Conservation (phyloP, 2,797 vertebrate genomes). For the Sebastes vulpes region DNA sequence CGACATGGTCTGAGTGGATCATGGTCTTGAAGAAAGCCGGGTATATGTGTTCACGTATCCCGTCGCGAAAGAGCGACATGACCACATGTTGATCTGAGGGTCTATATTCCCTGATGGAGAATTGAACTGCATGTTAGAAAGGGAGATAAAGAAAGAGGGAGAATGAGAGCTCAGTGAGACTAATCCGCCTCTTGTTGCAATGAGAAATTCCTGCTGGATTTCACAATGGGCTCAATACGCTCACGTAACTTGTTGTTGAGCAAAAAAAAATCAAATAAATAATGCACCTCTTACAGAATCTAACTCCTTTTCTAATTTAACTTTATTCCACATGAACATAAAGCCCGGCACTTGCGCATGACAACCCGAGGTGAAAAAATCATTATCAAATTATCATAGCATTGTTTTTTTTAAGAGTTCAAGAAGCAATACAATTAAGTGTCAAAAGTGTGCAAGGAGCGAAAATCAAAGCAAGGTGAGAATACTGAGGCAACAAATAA, state of each 20-base stretch:
- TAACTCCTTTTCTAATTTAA: conserved; percentile 25
- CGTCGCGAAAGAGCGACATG: conserved; percentile 69
- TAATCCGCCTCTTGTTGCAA: conserved; percentile 72
- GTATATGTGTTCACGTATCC: conserved; percentile 80
- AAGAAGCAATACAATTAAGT: conserved; percentile 21
- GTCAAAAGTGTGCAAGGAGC: conserved; percentile 21
- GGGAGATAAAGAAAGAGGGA: background rate
- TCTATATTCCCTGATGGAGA: conserved; percentile 76
- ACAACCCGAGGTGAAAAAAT: conserved; percentile 25
- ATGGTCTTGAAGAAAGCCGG: conserved; percentile 84
- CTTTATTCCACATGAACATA: conserved; percentile 3
- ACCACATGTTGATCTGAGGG: conserved; percentile 70
- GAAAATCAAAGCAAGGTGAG: conserved; percentile 37
- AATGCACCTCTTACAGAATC: conserved; percentile 14
- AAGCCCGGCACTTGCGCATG: background rate
- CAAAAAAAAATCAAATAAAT: conserved; percentile 3
- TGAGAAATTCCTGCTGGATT: conserved; percentile 71
- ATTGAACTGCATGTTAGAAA: conserved; percentile 59
- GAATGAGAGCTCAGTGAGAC: conserved; percentile 39
- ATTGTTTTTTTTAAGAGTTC: conserved; percentile 26
- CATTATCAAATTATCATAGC: conserved; percentile 13
- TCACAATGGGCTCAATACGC: conserved; percentile 57
- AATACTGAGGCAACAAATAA: conserved; percentile 44
- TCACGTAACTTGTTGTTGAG: conserved; percentile 43
- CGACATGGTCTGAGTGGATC: conserved; percentile 82